Conservation (phyloP, 2,113 vertebrate species). For the Passer montanus region DNA sequence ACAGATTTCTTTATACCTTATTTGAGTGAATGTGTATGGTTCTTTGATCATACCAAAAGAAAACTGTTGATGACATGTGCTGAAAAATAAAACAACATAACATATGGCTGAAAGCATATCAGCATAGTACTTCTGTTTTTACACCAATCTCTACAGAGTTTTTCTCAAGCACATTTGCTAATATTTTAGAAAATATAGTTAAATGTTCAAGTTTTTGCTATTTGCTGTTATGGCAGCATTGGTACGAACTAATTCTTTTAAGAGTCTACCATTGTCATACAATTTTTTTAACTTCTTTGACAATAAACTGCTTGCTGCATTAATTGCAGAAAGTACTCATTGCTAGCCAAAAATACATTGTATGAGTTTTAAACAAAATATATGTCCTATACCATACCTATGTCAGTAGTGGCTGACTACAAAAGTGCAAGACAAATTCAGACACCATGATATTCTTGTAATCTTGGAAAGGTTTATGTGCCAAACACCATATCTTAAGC, state of each 20-base stretch:
- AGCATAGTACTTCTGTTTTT: slow-evolving; percentile 13
- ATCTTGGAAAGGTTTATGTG: background rate
- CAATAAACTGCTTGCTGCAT: background rate
- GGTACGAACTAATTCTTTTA: background rate
- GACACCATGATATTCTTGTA: background rate
- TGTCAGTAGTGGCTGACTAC: background rate
- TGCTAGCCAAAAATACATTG: background rate
- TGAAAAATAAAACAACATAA: slow-evolving; percentile 60
- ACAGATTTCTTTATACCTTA: slow-evolving; percentile 67
- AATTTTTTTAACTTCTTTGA: background rate
- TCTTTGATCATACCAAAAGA: slow-evolving; percentile 60
- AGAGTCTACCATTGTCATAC: background rate
- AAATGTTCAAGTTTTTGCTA: background rate
- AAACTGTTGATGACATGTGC: slow-evolving; percentile 59
- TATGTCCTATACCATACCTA: background rate
- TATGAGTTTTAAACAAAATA: background rate
- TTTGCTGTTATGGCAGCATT: background rate
- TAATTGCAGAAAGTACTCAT: background rate
- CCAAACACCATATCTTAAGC: background rate
- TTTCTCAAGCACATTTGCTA: slow-evolving; percentile 2
- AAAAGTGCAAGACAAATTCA: background rate
- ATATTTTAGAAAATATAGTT: slow-evolving; percentile 34
- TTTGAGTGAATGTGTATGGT: slow-evolving; percentile 53
- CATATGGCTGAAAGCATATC: slow-evolving; percentile 58
- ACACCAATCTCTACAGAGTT: background rate